Evolutionary conservation across 2,113 vertebrate genomes (phyloP), one percentile per base, ranked within the genome.

Genomic region (Panthera tigris): DNA sequence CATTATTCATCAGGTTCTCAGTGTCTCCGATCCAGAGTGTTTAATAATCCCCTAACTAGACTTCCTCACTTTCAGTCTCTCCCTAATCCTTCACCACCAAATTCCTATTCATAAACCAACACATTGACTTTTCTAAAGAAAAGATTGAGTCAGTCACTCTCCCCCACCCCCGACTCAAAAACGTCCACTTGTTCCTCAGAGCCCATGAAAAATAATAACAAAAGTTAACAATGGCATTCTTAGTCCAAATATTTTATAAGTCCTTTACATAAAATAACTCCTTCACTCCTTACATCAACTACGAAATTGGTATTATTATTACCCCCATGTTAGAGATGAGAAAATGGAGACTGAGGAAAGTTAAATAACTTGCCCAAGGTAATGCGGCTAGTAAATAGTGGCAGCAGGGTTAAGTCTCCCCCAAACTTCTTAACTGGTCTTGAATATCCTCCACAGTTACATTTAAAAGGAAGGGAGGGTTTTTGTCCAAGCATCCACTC

Each of bases 191-290:
- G 61, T 6, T 82, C 63, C 31, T 97, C 55, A 33, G 39, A 57
- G 48, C 7, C 63, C 91, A 41, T 41, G 29, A 25, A 55, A 84
- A 94, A 88, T 65, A 73, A 41, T n/a, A 86, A 39, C 36, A 66
- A 36, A 45, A 86, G n/a, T 74, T 87, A 66, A 83, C 33, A 71
- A 65, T 12, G 74, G 33, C 41, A 29, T 68, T n/a, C 41, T 91
- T 91, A 84, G 36, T 79, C 14, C 69, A 76, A 12, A 13, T 88
- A 36, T 76, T 96, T 78, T 86, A 84, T 68, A 95, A 97, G 11
- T 33, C 31, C n/a, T 80, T 85, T 19, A 61, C 23, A 16, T 84
- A 55, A 94, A 88, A 21, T 73, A 65, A 74, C 63, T 65, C 25
- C 6, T 89, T 92, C 71, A 81, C 14, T 84, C 71, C 39, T 91